phyloP scores from a whole-genome alignment of 2,797 vertebrate genomes.

The Lepus townsendii region DNA sequence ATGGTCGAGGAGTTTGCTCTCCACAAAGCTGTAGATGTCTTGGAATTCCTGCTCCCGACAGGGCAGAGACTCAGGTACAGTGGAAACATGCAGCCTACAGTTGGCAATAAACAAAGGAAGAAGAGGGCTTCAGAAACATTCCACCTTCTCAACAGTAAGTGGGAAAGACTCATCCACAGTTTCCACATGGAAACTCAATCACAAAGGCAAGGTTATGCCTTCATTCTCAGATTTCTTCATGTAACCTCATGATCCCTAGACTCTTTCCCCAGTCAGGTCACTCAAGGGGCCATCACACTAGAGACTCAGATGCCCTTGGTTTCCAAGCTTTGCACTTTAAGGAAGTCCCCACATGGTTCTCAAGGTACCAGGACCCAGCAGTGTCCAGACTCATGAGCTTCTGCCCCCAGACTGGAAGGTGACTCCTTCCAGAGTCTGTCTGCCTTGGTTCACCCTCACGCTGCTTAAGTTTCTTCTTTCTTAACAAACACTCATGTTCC shows the following conservation, averaged over 20 bases:
- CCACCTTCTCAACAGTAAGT: not conserved
- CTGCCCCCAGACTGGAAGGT: not conserved
- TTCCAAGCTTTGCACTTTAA: not conserved
- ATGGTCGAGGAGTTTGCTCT: constrained; percentile 95
- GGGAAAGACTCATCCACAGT: not conserved
- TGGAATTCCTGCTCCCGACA: constrained; percentile 98
- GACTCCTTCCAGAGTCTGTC: not conserved
- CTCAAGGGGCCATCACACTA: not conserved
- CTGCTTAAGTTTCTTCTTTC: not conserved
- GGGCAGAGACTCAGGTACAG: constrained; percentile 95
- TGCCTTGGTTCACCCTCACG: not conserved
- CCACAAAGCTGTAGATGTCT: constrained; percentile 97
- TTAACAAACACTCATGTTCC: not conserved
- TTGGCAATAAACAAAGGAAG: constrained; percentile 33
- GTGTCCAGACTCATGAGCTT: not conserved
- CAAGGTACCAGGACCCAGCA: not conserved
- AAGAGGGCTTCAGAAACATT: constrained; percentile 28
- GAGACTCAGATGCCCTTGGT: not conserved
- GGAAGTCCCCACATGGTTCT: not conserved
- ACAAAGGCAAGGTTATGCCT: not conserved
- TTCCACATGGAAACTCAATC: not conserved
- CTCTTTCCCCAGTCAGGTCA: not conserved
- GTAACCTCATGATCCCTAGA: not conserved
- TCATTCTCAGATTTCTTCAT: not conserved
- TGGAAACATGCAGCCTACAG: constrained; percentile 95